These are phyloP conservation scores for Callaeas wilsoni DNA, from an alignment of 2,113 vertebrate species.

Conservation along the genomic window DNA sequence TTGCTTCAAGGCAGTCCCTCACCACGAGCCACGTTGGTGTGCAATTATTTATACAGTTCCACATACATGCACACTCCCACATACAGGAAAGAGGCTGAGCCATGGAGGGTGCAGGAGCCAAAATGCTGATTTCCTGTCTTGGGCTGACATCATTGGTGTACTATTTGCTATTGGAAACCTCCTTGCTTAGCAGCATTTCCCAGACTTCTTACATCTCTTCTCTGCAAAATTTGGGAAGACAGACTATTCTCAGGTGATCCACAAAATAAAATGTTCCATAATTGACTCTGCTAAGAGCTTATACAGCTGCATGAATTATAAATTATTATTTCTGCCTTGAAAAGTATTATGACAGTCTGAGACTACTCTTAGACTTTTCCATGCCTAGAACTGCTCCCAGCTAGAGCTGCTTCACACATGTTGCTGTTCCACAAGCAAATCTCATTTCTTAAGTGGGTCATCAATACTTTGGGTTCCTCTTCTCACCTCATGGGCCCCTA, in stretches of 20 bases:
- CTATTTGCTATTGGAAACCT: slow-evolving; percentile 44
- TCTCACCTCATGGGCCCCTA: neutral
- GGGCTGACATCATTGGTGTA: neutral
- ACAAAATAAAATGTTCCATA: slow-evolving; percentile 39
- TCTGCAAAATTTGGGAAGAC: neutral
- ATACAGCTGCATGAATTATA: slow-evolving; percentile 22
- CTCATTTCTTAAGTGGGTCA: neutral
- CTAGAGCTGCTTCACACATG: neutral
- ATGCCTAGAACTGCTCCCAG: neutral
- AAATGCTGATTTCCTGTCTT: slow-evolving; percentile 30
- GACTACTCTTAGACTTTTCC: neutral
- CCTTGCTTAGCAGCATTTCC: neutral
- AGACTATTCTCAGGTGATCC: slow-evolving; percentile 50
- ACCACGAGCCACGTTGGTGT: neutral
- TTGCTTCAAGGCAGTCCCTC: neutral
- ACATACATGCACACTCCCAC: neutral
- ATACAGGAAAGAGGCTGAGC: neutral
- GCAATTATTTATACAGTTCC: neutral
- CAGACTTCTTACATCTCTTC: neutral
- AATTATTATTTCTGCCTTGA: slow-evolving; percentile 28
- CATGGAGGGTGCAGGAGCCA: neutral
- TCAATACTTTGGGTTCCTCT: neutral
- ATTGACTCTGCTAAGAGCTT: slow-evolving; percentile 43
- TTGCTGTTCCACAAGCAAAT: neutral
- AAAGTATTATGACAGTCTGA: neutral